phyloP scores from a whole-genome alignment of 2,113 vertebrate species.

The Sialia sialis region DNA sequence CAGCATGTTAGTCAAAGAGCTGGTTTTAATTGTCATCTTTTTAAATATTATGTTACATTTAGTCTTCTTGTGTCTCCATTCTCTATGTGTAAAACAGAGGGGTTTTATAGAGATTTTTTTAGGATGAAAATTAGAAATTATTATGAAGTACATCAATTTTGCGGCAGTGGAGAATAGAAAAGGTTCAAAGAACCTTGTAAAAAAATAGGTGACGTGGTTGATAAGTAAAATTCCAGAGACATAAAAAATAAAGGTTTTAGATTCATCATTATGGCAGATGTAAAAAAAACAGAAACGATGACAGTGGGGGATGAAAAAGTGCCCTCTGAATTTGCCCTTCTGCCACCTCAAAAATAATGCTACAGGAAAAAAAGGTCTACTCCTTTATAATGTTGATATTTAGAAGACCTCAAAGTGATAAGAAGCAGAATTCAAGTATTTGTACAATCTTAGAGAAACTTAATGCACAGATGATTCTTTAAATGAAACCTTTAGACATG shows the following conservation, averaged over 20 bases:
- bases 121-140: background rate
- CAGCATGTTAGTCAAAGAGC: background rate
- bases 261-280: background rate
- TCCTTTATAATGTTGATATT: background rate
- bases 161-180: background rate
- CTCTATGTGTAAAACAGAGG: background rate
- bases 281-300: background rate
- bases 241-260: background rate
- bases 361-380: background rate
- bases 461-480: background rate
- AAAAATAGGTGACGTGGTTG: background rate
- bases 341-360: background rate
- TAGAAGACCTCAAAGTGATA: background rate
- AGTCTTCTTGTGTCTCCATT: background rate
- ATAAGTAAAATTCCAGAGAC: background rate
- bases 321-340: background rate
- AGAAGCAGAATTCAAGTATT: background rate
- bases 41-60: background rate
- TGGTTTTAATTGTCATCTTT: background rate
- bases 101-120: background rate
- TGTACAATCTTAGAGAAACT: background rate
- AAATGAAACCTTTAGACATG: background rate
- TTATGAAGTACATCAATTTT: background rate
- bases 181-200: background rate
- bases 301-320: background rate